These are phyloP conservation scores for Pangasius krempfi DNA, from an alignment of 2,797 vertebrate species.

Conservation along the genomic window DNA sequence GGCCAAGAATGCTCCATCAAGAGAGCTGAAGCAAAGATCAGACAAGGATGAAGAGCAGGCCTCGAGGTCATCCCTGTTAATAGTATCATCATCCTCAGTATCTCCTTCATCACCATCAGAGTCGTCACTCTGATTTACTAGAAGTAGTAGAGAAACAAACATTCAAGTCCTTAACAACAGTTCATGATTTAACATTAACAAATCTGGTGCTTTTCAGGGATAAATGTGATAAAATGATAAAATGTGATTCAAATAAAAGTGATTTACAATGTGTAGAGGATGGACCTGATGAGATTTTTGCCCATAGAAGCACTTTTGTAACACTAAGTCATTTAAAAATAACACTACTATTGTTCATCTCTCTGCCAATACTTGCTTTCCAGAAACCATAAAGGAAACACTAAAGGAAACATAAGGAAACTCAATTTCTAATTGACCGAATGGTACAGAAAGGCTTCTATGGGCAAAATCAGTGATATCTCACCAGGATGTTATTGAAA, in stretches of 20 bases:
- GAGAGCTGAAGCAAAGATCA: constrained; percentile 44
- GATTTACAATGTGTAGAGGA: background rate
- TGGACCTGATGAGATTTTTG: background rate
- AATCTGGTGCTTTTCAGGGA: background rate
- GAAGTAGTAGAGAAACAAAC: constrained; percentile 17
- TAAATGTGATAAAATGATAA: no score
- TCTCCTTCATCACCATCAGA: constrained; percentile 1
- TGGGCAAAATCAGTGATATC: background rate
- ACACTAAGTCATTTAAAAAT: background rate
- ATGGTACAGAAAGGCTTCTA: background rate
- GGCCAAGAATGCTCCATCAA: constrained; percentile 33
- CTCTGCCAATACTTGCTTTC: background rate
- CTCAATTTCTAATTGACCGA: background rate
- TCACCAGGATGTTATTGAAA: background rate
- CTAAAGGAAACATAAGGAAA: background rate
- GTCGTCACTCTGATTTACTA: constrained; percentile 51
- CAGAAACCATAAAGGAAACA: background rate
- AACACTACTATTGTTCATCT: background rate
- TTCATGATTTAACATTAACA: background rate
- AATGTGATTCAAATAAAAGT: background rate
- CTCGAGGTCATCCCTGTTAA: constrained; percentile 18
- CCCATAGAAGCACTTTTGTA: background rate
- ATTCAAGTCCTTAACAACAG: no score
- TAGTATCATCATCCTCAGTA: constrained; percentile 18
- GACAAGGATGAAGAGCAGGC: constrained; percentile 52